Conservation (phyloP, 2,888 invertebrate genomes). For the Athripsodes cinereus region DNA sequence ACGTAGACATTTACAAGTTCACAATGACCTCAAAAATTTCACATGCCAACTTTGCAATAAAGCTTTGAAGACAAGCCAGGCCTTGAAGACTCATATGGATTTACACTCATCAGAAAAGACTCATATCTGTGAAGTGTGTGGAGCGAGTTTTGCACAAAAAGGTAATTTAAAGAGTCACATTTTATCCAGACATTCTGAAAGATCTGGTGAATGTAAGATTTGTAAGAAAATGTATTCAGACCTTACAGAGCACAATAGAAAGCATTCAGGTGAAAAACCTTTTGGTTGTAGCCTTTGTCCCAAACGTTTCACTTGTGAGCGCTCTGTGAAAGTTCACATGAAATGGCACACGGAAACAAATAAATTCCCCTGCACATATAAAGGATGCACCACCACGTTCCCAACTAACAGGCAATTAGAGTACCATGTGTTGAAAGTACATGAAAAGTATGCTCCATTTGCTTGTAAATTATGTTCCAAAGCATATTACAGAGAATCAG, state of each 20-base stretch:
- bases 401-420: slow-evolving; percentile 43
- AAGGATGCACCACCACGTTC: slow-evolving; percentile 40
- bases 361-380: slow-evolving; percentile 43
- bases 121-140: slow-evolving; percentile 42
- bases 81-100: slow-evolving; percentile 13
- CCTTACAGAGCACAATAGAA: slow-evolving; percentile 50
- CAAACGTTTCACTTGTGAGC: slow-evolving; percentile 36
- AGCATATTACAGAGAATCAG: slow-evolving; percentile 5
- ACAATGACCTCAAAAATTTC: slow-evolving; percentile 16
- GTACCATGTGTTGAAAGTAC: slow-evolving; percentile 43
- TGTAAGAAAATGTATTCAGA: slow-evolving; percentile 52
- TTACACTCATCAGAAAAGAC: slow-evolving; percentile 42
- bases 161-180: slow-evolving; percentile 52
- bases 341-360: slow-evolving; percentile 40
- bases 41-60: slow-evolving; percentile 21
- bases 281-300: slow-evolving; percentile 40
- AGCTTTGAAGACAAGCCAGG: slow-evolving; percentile 14
- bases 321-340: slow-evolving; percentile 40
- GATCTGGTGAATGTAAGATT: slow-evolving; percentile 48
- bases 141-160: slow-evolving; percentile 47
- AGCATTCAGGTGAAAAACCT: slow-evolving; percentile 52
- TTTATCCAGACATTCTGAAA: slow-evolving; percentile 50
- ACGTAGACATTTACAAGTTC: slow-evolving; percentile 13
- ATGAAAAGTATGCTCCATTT: slow-evolving; percentile 42
- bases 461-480: slow-evolving; percentile 33